A percentile compares a stretch with the other conserved stretches of the same genome.
phyloP scores from a whole-genome alignment of 2,113 vertebrate species.

The Reinhardtius hippoglossoides region DNA sequence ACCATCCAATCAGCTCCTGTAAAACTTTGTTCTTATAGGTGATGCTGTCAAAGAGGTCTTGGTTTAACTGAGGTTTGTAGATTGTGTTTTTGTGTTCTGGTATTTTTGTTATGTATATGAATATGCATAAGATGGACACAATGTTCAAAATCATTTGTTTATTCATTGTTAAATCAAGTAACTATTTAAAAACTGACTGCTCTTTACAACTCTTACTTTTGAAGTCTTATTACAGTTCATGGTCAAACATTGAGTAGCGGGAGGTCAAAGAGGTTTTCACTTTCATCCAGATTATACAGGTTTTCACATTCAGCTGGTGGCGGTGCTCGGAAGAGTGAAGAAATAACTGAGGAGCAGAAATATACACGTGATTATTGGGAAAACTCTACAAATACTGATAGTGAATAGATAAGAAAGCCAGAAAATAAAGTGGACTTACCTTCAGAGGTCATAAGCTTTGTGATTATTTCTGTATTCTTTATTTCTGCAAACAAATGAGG shows the following conservation, averaged over 20 bases:
- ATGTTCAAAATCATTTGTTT: constrained; percentile 16
- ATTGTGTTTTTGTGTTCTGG: too few species aligned
- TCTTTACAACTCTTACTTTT: constrained; percentile 14
- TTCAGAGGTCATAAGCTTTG: constrained; percentile 90
- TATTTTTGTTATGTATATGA: too few species aligned
- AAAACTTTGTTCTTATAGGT: too few species aligned
- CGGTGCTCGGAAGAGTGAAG: constrained; percentile 87
- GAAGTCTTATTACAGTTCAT: not conserved
- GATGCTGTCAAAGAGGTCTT: too few species aligned
- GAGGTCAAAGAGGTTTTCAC: constrained; percentile 92
- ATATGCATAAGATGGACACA: not conserved
- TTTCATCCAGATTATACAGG: constrained; percentile 90
- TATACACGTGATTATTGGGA: not conserved
- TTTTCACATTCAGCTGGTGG: constrained; percentile 84
- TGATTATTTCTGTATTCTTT: constrained; percentile 86
- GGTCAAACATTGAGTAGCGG: constrained; percentile 89
- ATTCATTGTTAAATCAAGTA: constrained; percentile 39
- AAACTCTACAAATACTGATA: not conserved
- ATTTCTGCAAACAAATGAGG: constrained; percentile 78
- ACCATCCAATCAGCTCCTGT: too few species aligned
- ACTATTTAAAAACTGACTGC: constrained; percentile 20
- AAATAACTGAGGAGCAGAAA: constrained; percentile 83
- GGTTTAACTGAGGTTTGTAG: too few species aligned
- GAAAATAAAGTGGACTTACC: constrained; percentile 72
- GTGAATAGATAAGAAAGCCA: not conserved